Base-by-base conservation (phyloP, 2,113 vertebrate genomes). In the Nothocercus julius region DNA sequence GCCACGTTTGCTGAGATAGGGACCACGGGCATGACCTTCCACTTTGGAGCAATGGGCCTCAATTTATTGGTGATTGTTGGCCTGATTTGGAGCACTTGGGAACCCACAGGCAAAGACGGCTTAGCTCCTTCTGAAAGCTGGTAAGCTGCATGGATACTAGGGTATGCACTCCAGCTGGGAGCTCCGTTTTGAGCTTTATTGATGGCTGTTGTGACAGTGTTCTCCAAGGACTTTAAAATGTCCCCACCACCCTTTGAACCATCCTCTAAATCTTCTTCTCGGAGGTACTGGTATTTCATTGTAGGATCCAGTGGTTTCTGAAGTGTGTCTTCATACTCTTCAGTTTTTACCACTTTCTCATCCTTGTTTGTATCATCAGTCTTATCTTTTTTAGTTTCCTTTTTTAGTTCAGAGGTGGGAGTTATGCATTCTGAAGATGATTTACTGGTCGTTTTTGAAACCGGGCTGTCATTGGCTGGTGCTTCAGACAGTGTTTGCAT, bases 81-180 rank as follows among this genome's bases (percentile, higher is more conserved):
- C 84, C 99, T 98, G 44, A 99, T 98, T 88, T 99, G 99, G 82
- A 99, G 89, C 5, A 98, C 98, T 79, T 99, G 98, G 58, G 99
- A 98, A 3, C 98, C 98, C 77, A 98, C 96, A 2, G 98, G 97
- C 95, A 98, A 13, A 32, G 98, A 85, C 0, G 98, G 98, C 95
- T 99, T 99, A 96, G 98, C 97, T 93, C 98, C 98, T 84, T 99
- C 99, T 0, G 99, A 99, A 93, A 99, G 98, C 97, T 99, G 99
- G 96, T 99, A 99, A 91, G 99, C 99, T 3, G 99, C 99, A 0
- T 99, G 99, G 92, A 99, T 99, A 97, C 99, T 99, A 30, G 99
- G 99, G 70, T 99, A 99, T 0, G 99, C 99, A 16, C 99, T 99
- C 99, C 99, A 99, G 97, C 98, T 98, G 66, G 98, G 98, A 4